These are phyloP conservation scores for Plectrocnemia conspersa DNA, from an alignment of 1,140 invertebrate genomes.

Conservation along the genomic window DNA sequence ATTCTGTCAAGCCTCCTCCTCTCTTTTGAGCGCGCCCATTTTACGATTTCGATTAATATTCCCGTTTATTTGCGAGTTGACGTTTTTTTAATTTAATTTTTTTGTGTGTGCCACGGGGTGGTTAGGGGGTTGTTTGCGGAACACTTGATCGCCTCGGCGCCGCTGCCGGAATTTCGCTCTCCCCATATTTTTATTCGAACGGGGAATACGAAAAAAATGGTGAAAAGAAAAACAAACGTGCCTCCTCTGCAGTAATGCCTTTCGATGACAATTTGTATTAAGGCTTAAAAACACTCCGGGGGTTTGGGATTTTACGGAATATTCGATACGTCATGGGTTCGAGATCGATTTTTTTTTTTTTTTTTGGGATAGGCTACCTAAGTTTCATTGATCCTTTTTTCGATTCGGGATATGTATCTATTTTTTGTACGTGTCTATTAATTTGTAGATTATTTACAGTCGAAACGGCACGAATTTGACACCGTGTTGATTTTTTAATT, in stretches of 20 bases:
- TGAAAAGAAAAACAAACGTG: conserved; percentile 10
- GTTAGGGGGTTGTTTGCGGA: conserved; percentile 26
- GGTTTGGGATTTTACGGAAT: too few relatives aligned
- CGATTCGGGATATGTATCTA: too few relatives aligned
- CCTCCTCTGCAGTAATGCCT: neutral
- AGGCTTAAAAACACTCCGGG: too few relatives aligned
- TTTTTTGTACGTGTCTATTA: too few relatives aligned
- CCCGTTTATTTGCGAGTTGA: conserved; percentile 33
- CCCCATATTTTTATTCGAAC: conserved; percentile 15
- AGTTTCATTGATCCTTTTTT: too few relatives aligned
- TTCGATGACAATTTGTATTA: conserved; percentile 1
- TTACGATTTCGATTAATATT: conserved; percentile 36
- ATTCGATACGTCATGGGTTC: too few relatives aligned
- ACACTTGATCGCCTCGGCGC: conserved; percentile 20
- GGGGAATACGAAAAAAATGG: conserved; percentile 22
- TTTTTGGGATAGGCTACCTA: too few relatives aligned
- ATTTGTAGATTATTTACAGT: too few relatives aligned
- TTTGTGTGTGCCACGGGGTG: conserved; percentile 19
- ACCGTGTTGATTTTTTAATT: too few relatives aligned
- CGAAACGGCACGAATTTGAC: too few relatives aligned
- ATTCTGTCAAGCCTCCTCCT: conserved; percentile 34
- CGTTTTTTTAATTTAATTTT: conserved; percentile 34
- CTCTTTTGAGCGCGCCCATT: conserved; percentile 31
- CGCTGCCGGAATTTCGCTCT: neutral
- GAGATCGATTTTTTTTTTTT: too few relatives aligned